Evolutionary conservation across 2,113 vertebrate species (phyloP).

Genomic region (Malurus alboscapulatus): DNA sequence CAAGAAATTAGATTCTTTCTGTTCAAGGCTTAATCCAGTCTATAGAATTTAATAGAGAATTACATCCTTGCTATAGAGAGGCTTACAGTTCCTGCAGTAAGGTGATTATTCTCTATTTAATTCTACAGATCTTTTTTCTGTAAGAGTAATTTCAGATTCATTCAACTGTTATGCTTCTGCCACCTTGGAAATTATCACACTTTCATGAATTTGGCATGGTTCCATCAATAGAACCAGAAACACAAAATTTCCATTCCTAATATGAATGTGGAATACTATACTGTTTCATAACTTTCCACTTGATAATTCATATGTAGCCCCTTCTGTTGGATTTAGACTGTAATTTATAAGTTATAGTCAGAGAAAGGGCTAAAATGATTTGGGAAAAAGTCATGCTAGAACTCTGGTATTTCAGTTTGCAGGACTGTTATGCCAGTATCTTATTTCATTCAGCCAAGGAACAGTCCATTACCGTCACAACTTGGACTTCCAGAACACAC

Average conservation of each 20-base stretch:
- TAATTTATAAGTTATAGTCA: neutral
- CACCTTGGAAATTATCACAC: neutral
- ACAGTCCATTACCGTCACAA: neutral
- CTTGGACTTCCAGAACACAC: neutral
- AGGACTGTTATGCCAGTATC: neutral
- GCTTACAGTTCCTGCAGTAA: neutral
- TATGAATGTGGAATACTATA: neutral
- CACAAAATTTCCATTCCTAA: neutral
- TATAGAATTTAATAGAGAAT: conserved; percentile 29
- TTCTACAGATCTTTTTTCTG: neutral
- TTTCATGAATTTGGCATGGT: neutral
- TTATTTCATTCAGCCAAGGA: neutral
- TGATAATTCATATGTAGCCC: neutral
- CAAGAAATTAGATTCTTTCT: conserved; percentile 33
- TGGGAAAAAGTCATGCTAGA: neutral
- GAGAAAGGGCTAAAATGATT: neutral
- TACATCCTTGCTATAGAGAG: neutral
- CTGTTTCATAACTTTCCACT: neutral
- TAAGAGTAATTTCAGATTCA: conserved; percentile 24
- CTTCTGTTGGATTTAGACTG: neutral
- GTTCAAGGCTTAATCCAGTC: neutral
- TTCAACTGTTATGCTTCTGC: conserved; percentile 1
- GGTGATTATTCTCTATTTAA: conserved; percentile 42
- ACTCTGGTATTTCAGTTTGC: neutral
- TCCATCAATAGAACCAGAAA: neutral